phyloP scores from a whole-genome alignment of 2,113 vertebrate genomes.

The Clarias gariepinus region DNA sequence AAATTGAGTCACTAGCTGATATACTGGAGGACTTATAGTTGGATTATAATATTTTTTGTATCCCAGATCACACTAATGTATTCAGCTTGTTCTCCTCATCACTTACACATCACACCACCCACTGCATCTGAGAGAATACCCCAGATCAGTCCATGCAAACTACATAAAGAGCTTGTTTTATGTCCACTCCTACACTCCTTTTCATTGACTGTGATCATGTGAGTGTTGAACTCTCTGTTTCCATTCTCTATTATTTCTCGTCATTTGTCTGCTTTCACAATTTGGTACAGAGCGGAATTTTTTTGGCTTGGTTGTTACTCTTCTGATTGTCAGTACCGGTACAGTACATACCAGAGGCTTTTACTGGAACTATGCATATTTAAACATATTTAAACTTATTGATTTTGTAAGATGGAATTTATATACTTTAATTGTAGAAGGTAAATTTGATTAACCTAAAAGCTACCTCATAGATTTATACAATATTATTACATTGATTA shows the following conservation, averaged over 20 bases:
- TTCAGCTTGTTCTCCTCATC: constrained; percentile 31
- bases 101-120: constrained; percentile 19
- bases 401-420: not conserved
- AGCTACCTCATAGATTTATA: not conserved
- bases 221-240: constrained; percentile 53
- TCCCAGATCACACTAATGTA: constrained; percentile 12
- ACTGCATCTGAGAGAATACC: constrained; percentile 62
- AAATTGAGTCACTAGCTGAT: constrained; percentile 27
- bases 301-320: not conserved
- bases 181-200: constrained; percentile 61
- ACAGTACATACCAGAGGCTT: not conserved
- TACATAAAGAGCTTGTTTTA: constrained; percentile 64
- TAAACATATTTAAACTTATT: not conserved
- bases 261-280: constrained; percentile 22
- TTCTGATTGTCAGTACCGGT: not conserved
- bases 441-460: not conserved
- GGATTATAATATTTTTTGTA: constrained; percentile 27
- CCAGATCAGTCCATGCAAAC: constrained; percentile 59
- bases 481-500: not conserved
- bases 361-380: not conserved
- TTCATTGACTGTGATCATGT: constrained; percentile 64
- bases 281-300: constrained; percentile 13
- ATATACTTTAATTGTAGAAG: not conserved
- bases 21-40: not conserved
- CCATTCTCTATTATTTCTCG: constrained; percentile 10